Evolutionary conservation across 2,888 invertebrate species (phyloP), one percentile per base, ranked within the genome.

Genomic region (Cephus nigrinus): DNA sequence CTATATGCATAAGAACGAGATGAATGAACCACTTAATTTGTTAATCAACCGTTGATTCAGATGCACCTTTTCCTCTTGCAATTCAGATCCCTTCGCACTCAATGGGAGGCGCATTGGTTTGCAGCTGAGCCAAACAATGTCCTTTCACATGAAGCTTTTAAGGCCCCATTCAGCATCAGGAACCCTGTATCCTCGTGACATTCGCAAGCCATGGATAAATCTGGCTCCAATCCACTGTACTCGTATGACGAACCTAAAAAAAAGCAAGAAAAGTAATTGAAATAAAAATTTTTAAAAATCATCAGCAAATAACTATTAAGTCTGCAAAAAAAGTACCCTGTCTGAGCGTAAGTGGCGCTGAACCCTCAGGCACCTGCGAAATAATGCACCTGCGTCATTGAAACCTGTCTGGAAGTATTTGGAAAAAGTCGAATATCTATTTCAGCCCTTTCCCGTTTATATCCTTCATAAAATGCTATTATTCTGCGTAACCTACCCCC

Each of bases 81-180:
- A 80, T 55, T 77, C 78, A 80, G 82, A 84, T 84, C 86, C 85
- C 85, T 23, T 75, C 76, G 79, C 78, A 82, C 78, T 84, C 82
- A 83, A 86, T 84, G 84, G 84, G 82, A 83, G 84, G 80, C 80
- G 76, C 86, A 85, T 84, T 84, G 86, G 84, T 82, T 78, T 82
- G 88, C 91, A 91, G 91, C 91, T 91, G 90, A 90, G 85, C 86
- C 88, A 89, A 91, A 91, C 90, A 91, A 90, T 91, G 89, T 89
- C 86, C 84, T 89, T 91, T 91, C 90, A 90, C 90, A 89, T 90
- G 90, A 88, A 83, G 90, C 90, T 90, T 90, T 90, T 89, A 90
- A 85, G 86, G 89, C 90, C 90, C 90, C 85, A 90, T 88, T 86
- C 78, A 84, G 81, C 80, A 82, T 82, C 77, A 73, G 79, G 78